Base-by-base conservation (phyloP, 2,888 invertebrate species). In the Drosophila subsilvestris region DNA sequence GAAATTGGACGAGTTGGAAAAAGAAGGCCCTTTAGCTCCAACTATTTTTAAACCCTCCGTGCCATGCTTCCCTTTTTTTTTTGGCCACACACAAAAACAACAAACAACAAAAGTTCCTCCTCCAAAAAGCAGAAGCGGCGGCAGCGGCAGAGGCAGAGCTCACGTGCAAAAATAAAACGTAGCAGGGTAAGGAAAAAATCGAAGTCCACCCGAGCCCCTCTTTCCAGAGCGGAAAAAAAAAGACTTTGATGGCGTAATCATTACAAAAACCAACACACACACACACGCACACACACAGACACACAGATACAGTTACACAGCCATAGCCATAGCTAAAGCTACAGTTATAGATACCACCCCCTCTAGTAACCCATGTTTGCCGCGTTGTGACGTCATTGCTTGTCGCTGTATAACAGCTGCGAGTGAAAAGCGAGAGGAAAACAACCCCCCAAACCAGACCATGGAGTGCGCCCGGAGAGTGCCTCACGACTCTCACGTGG, bases 341-440 rank as follows among this genome's bases (percentile, higher is more conserved):
- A 37, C 37, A 37, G 37, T 7, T 37, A 37, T 37, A 37, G 37
- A 37, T 37, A 2, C 37, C 37, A 67, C 74, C 74, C 74, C 60
- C 62, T 51, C 79, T 76, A 68, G 63, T 74, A 68, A 57, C 55
- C 60, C 62, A 60, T 17, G 56, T 48, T 63, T 72, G 80, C 70
- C 79, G 75, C 75, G 84, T 76, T 84, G 85, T 88, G 85, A 88
- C 85, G 85, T 86, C 89, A 86, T 79, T 86, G 71, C 84, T 27
- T 9, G 44, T 58, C 29, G 43, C 17, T 18, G 6, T 32, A 9
- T 43, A 61, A 54, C 69, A 69, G 69, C 71, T 70, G 69, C 53
- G 54, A 69, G 58, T 63, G 17, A 29, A 69, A 44, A 53, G 57
- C 37, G 29, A 10, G 10, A 3, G 37, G 53, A 37, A 61, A 27